A percentile compares a stretch with the other conserved stretches of the same genome.
Evolutionary conservation across 2,888 invertebrate genomes (phyloP).

Genomic region (Hoplodrina blanda): DNA sequence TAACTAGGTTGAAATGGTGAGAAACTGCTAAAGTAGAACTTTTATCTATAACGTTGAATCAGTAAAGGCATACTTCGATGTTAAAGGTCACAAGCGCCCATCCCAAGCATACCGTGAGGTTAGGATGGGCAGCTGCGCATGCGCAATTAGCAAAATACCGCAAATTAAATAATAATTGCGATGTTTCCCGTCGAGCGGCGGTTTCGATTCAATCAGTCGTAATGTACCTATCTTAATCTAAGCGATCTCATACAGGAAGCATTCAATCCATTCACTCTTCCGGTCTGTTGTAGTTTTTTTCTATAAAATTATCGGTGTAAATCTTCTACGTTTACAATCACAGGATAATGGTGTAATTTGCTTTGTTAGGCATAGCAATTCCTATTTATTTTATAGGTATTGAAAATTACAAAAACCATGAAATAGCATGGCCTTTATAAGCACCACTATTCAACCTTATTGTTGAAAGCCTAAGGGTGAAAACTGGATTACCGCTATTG

Average conservation of each 20-base stretch:
- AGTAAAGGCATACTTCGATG: not conserved
- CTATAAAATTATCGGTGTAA: constrained; percentile 47
- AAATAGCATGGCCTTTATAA: not conserved
- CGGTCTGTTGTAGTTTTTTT: constrained; percentile 52
- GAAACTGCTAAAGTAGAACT: too few species aligned
- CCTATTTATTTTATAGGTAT: constrained; percentile 1
- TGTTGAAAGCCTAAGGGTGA: too few species aligned
- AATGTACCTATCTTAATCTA: constrained; percentile 48
- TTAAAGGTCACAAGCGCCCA: not conserved
- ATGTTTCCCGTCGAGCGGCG: constrained; percentile 11
- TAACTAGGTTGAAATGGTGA: too few species aligned
- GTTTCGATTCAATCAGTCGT: constrained; percentile 51
- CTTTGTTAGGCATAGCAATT: constrained; percentile 33
- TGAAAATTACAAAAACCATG: not conserved
- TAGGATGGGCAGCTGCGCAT: constrained; percentile 1
- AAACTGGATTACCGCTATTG: too few species aligned
- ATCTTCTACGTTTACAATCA: constrained; percentile 48
- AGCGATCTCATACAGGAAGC: constrained; percentile 55
- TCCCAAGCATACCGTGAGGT: not conserved
- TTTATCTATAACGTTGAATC: not conserved
- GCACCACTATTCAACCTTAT: too few species aligned
- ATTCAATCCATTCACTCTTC: constrained; percentile 55
- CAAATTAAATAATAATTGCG: constrained; percentile 37
- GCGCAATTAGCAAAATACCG: constrained; percentile 19
- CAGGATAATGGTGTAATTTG: constrained; percentile 56